Base-by-base conservation (phyloP, 2,888 invertebrate species). In the Macrophya alboannulata region DNA sequence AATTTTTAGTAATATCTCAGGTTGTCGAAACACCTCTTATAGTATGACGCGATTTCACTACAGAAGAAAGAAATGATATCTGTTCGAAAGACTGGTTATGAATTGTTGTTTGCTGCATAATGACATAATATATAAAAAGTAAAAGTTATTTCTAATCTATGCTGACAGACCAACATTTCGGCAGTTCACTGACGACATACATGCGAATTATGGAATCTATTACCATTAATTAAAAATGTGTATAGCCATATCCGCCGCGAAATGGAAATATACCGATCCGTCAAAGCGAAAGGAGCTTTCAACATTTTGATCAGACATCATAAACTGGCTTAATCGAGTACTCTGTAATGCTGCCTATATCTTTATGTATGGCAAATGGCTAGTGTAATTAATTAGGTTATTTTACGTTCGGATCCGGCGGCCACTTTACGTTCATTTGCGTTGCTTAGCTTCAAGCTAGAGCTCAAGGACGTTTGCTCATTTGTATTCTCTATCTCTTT, bases 71-170 rank as follows among this genome's bases (percentile, higher is more conserved):
- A 17, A 0, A 68, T 25, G 2, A 17, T 17, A 37, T 6, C 21
- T 37, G 37, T 31, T 4, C 15, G 31, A 15, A 31, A 1, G 12
- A 21, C 74, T 10, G n/a, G 37, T 55, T 77, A 37, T 10, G 37
- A 21, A n/a, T 17, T 45, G 45, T 21, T 45, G 51, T 6, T 68
- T 15, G 8, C 31, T 15, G n/a, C 48, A 55, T 86, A 84, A 84
- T 84, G 77, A n/a, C 71, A 85, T 81, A 85, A 86, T 87, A 86
- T 86, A 51, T 86, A 84, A 85, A 86, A 88, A 89, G 87, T 89
- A 88, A 89, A 88, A 89, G 89, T 89, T 87, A 87, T 85, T 83
- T 77, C 31, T 17, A 1, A 45, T 31, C 68, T 68, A 68, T 4
- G 10, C 10, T 31, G 37, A 9, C 8, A 12, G 4, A 31, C 9